These are phyloP conservation scores for Lysandra bellargus DNA, from an alignment of 2,888 invertebrate genomes.

Conservation along the genomic window DNA sequence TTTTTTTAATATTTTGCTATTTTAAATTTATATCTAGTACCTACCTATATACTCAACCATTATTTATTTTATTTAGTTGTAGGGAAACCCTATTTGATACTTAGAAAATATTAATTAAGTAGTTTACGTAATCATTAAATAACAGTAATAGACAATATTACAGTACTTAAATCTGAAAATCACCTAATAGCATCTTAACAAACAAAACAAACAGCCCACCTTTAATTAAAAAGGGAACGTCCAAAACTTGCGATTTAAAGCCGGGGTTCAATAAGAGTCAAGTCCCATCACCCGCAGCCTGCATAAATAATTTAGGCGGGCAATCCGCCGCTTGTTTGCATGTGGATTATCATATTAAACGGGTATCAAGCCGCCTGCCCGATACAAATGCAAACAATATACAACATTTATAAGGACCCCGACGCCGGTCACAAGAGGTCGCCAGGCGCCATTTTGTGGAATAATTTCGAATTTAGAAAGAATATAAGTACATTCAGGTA, in stretches of 20 bases:
- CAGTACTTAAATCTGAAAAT: background rate
- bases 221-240: background rate
- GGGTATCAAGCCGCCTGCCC: slow-evolving; percentile 68
- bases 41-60: too few relatives aligned
- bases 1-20: too few relatives aligned
- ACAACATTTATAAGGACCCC: slow-evolving; percentile 66
- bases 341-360: slow-evolving; percentile 80
- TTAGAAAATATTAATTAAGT: too few relatives aligned
- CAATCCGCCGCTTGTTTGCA: slow-evolving; percentile 78
- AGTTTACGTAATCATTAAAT: too few relatives aligned
- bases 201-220: background rate
- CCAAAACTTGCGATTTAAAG: slow-evolving; percentile 43
- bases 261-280: slow-evolving; percentile 65
- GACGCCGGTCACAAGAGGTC: slow-evolving; percentile 46
- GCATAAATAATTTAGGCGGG: slow-evolving; percentile 78
- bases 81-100: too few relatives aligned
- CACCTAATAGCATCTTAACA: background rate
- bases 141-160: background rate
- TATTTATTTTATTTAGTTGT: too few relatives aligned
- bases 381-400: slow-evolving; percentile 74
- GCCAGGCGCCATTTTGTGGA: slow-evolving; percentile 19
- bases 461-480: background rate
- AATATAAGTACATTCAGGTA: too few relatives aligned
- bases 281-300: slow-evolving; percentile 68
- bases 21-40: too few relatives aligned